Conservation (phyloP, 2,888 invertebrate species). For the Pemphredon lugubris region DNA sequence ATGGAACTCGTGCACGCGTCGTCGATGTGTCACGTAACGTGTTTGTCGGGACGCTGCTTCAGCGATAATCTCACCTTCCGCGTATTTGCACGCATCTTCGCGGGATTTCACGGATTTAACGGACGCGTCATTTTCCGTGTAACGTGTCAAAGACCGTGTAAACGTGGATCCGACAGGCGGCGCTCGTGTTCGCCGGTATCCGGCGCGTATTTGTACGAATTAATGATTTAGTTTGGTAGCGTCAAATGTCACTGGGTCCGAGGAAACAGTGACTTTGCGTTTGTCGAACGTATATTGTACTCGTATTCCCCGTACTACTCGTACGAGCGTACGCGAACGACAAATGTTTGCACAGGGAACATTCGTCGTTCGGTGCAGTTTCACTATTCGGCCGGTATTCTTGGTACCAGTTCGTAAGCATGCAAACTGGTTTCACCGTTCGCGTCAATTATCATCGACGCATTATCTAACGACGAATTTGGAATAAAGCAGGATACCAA, state of each 20-base stretch:
- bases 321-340: no score
- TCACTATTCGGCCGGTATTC: no score
- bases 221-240: no score
- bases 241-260: slow-evolving; percentile 7
- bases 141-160: slow-evolving; percentile 34
- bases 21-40: slow-evolving; percentile 32
- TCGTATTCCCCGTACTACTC: neutral
- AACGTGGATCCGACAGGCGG: no score
- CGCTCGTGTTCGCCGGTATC: no score
- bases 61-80: slow-evolving; percentile 52
- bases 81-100: slow-evolving; percentile 59
- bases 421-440: slow-evolving; percentile 6
- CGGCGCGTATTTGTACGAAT: no score
- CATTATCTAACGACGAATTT: neutral
- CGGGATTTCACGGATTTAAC: slow-evolving; percentile 51
- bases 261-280: neutral
- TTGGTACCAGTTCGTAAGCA: no score
- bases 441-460: neutral
- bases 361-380: no score
- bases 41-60: slow-evolving; percentile 19
- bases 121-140: slow-evolving; percentile 49
- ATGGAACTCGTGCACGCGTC: slow-evolving; percentile 8
- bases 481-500: neutral
- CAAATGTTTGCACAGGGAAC: no score
- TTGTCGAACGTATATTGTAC: no score